Evolutionary conservation across 2,888 invertebrate genomes (phyloP), one percentile per base, ranked within the genome.

Genomic region (Trichogramma evanescens): DNA sequence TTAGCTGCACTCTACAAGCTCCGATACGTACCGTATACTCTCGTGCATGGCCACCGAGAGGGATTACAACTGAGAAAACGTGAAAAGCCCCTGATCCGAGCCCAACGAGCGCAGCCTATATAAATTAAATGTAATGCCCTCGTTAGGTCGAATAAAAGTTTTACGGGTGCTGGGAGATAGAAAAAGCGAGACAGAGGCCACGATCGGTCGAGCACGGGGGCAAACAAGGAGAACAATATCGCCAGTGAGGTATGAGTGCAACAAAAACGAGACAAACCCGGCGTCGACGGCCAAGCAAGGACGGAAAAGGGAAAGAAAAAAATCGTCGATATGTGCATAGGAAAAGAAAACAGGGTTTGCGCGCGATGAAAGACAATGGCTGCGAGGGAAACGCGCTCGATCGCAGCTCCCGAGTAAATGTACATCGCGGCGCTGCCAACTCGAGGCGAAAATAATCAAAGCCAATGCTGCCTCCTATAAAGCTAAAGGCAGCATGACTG

Each of bases 81-180:
- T 69, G 67, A 67, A 69, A 70, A 71, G 50, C 65, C 59, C 26
- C 26, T 26, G 26, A 26, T 26, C 26, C 64, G 66, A 70, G 54
- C 5, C 13, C 44, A 62, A 61, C 65, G 54, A 49, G 49, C 63
- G 64, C 61, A 62, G 63, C 66, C 61, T 64, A 69, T 71, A 72
- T 72, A 73, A 73, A 72, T 65, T 72, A 73, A 71, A 67, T 68
- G 69, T 70, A 71, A 72, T 69, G 67, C 68, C 70, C 72, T 73
- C 70, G 72, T 72, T 73, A 73, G 69, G 67, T 68, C 68, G 70
- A 72, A 73, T 74, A 72, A 72, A 72, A 72, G 73, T 73, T 73
- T 74, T 72, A 74, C 67, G 71, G 68, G 65, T 68, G 49, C 49
- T n/a, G 39, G 48, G 40, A 45, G 44, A 55, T 42, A 45, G 26